Evolutionary conservation across 2,797 vertebrate species (phyloP), one percentile per base, ranked within the genome.

Genomic region (Rhinichthys osculus): DNA sequence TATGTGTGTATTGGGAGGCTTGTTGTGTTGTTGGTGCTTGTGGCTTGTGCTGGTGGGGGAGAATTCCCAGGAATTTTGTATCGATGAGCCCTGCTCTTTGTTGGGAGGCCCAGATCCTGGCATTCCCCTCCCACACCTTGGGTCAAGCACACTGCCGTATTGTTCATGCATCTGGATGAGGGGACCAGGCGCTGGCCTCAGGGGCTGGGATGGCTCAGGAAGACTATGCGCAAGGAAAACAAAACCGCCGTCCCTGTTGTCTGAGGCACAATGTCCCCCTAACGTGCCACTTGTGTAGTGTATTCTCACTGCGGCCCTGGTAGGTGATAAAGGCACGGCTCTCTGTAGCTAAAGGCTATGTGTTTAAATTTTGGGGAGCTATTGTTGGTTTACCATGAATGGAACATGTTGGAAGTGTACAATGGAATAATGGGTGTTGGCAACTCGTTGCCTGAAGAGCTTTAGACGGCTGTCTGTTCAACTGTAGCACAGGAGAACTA

Each of bases 71-170:
- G 90, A 91, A 91, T 91, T 90, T 69, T 92, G 84, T 84, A 86
- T 87, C 85, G 86, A 89, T 87, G 86, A 87, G 88, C 87, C 69
- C 84, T 85, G 89, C 89, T 88, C 94, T 95, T 96, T 96, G 95
- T 96, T 94, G 87, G 90, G 88, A 93, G 90, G 91, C 93, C 83
- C 92, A 91, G 94, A 95, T 93, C 92, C 93, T 90, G 87, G 86
- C 91, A 84, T 91, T 91, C 91, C 93, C 93, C 95, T 95, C 95
- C 95, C 95, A 96, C 95, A 96, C 95, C 95, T 96, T 95, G 93
- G 95, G 95, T 94, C 92, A 94, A 94, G 83, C 93, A 95, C 95
- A 95, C 95, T 94, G 93, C 87, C 17, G 93, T 93, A 96, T 96
- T 96, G 95, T 96, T 95, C 93, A 86, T 90, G 91, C 90, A 94